phyloP scores from a whole-genome alignment of 2,888 invertebrate species.

The Germaria angustata region DNA sequence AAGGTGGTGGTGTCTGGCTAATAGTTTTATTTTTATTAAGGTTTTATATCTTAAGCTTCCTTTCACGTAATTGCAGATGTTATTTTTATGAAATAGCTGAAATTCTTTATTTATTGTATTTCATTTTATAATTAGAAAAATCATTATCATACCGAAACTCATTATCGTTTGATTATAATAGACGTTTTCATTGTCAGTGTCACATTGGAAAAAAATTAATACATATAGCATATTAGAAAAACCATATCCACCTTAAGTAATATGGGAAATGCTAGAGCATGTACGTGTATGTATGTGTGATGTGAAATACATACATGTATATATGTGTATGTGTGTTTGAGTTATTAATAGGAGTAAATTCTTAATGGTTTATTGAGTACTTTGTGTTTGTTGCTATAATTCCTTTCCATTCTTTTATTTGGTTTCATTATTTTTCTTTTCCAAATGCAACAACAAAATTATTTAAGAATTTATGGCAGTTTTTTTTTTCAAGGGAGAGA shows the following conservation, averaged over 20 bases:
- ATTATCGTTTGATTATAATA: background rate
- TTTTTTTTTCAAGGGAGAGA: background rate
- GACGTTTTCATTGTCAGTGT: slow-evolving; percentile 21
- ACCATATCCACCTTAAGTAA: background rate
- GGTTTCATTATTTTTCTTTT: slow-evolving; percentile 20
- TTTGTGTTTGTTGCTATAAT: background rate
- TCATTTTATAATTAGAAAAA: slow-evolving; percentile 57
- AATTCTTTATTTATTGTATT: slow-evolving; percentile 43
- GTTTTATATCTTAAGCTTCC: background rate
- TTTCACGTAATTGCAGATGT: slow-evolving; percentile 39
- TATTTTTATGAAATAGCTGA: slow-evolving; percentile 44
- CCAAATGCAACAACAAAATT: background rate
- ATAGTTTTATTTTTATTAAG: background rate
- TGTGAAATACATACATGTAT: background rate
- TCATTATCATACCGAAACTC: slow-evolving; percentile 4
- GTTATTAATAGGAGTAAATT: background rate
- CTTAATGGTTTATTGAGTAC: slow-evolving; percentile 51
- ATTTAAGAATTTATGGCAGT: background rate
- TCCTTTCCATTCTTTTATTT: background rate
- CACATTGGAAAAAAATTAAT: background rate
- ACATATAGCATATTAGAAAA: background rate
- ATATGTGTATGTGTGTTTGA: background rate
- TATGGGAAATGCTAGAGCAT: background rate
- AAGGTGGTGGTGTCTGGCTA: background rate
- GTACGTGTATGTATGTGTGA: background rate